Evolutionary conservation across 2,888 invertebrate species (phyloP), one percentile per base, ranked within the genome.

Genomic region (Sycophila texana): DNA sequence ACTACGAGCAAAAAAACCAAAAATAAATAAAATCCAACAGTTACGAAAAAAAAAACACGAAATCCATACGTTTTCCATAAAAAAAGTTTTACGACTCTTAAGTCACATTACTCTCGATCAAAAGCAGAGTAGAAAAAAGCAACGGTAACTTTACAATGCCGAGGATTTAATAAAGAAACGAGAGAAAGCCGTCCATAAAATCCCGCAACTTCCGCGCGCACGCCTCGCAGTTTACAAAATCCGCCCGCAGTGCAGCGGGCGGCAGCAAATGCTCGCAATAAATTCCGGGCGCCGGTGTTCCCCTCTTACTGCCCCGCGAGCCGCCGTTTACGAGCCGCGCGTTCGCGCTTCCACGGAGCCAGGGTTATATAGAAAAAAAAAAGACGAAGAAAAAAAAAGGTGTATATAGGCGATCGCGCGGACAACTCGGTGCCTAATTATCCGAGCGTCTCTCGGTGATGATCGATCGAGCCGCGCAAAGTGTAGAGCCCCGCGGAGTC

Each of bases 151-250:
- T 26, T 60, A 26, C 60, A 26, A 16, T 16, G 55, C 18, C 26
- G 60, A 7, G 61, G 61, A 70, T 68, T 68, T 53, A 68, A 61
- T 68, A 20, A 75, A 49, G 26, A 58, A 61, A 61, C 30, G 47
- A 55, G 39, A 49, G n/a, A 51, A n/a, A 57, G 70, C 12, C 22
- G 18, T 49, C 51, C 70, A 65, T 76, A 76, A 70, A 76, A 77
- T 71, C 63, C 18, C 20, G 20, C 18, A 22, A 70, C 26, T 71
- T 22, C 49, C 26, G 49, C 71, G n/a, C 68, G 30, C 53, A 53
- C 61, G 77, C 61, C 77, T 71, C 55, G 55, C 57, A 58, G 77
- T 71, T 77, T 71, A 77, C 71, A 77, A 77, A 77, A 71, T 39
- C 39, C 70, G 57, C 30, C 39, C 49, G 53, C 47, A 71, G 39